Evolutionary conservation across 2,888 invertebrate species (phyloP), one percentile per base, ranked within the genome.

Genomic region (Hypena proboscidalis): DNA sequence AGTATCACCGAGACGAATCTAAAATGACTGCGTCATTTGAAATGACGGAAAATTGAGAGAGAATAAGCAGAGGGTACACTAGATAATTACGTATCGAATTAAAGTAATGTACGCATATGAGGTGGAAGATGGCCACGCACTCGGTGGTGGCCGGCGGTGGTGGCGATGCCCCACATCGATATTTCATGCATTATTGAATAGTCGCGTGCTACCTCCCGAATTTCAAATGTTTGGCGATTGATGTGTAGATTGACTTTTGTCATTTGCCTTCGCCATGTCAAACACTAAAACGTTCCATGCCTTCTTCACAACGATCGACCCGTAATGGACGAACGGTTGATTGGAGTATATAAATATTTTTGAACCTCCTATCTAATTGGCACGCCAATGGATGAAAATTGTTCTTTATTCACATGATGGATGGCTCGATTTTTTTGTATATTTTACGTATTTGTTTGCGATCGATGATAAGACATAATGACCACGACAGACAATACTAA

Each of bases 221-320:
- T 87, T 88, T 90, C 81, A 81, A 85, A 87, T 89, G 90, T 90
- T 90, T 90, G 90, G 88, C 90, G 89, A 89, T 89, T 89, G 90
- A 86, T 88, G 88, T 88, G 84, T 90, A 90, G 90, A 90, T 90
- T 89, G 90, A 90, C 88, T 90, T 90, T 90, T 89, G 89, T 90
- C 90, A 90, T 90, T 90, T 90, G 79, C 87, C 73, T 83, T 81
- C 83, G 73, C 83, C 85, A 86, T 83, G 88, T 88, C 89, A 87
- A 88, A 89, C 73, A 86, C 79, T 86, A 78, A 83, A 90, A 89
- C 87, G 85, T 87, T 89, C 85, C 81, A 80, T 83, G 74, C 78
- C 79, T 80, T 81, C 77, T 80, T 79, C 77, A 81, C 80, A 85
- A 90, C 79, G 78, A 58, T 65, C 70, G 72, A 70, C 70, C 66